Conservation (phyloP, 2,113 vertebrate species). For the Macrotus californicus region DNA sequence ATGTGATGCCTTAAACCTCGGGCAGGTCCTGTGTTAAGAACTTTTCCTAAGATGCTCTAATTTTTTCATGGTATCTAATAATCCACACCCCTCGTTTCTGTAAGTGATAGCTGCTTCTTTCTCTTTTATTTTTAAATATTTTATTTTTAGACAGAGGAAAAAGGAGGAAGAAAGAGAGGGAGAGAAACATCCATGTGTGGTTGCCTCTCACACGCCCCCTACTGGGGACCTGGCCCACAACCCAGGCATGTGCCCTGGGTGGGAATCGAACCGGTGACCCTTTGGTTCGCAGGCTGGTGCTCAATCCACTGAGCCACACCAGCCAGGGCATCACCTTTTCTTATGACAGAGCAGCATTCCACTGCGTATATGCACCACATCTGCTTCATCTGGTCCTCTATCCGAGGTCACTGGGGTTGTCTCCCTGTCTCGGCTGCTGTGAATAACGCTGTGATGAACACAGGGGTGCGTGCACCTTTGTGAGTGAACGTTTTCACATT, state of each 20-base stretch:
- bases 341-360: neutral
- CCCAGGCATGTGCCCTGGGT: too few species aligned
- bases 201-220: too few species aligned
- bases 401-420: neutral
- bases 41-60: neutral
- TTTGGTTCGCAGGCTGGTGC: too few species aligned
- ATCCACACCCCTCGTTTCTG: neutral
- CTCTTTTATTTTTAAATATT: too few species aligned
- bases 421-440: neutral
- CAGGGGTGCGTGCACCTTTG: neutral
- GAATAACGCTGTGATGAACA: neutral
- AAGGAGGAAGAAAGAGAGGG: too few species aligned
- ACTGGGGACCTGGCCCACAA: too few species aligned
- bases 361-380: neutral
- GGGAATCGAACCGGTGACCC: too few species aligned
- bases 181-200: too few species aligned
- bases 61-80: neutral
- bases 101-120: neutral
- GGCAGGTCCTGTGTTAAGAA: neutral
- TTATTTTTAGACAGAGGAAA: too few species aligned
- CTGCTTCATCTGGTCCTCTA: neutral
- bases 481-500: neutral
- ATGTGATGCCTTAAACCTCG: neutral
- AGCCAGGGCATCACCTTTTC: neutral
- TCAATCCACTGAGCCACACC: too few species aligned